A percentile compares a stretch with the other conserved stretches of the same genome.
phyloP scores from a whole-genome alignment of 1,140 invertebrate genomes.

The Patella vulgata region DNA sequence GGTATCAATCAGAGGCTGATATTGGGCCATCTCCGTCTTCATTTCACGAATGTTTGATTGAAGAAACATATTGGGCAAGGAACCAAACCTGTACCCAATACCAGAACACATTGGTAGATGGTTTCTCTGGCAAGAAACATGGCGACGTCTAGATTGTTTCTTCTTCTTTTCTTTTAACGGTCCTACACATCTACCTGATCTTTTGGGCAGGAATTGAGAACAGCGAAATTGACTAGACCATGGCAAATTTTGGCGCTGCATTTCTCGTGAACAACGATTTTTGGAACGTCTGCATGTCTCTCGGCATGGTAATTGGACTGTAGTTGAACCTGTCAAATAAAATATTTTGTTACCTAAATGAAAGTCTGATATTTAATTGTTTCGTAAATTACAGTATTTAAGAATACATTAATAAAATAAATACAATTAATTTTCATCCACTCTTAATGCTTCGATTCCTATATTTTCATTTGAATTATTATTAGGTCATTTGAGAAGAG shows the following conservation, averaged over 20 bases:
- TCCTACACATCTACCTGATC: constrained; percentile 16
- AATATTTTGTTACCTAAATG: no score
- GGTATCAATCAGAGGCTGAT: constrained; percentile 19
- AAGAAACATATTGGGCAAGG: constrained; percentile 37
- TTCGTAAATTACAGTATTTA: no score
- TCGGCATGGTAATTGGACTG: constrained; percentile 23
- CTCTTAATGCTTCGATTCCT: no score
- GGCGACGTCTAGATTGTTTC: constrained; percentile 13
- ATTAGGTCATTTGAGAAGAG: no score
- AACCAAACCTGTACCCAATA: constrained; percentile 29
- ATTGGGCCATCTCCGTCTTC: constrained; percentile 29
- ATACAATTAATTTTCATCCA: no score
- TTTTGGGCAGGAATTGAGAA: constrained; percentile 16
- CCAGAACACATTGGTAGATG: constrained; percentile 29
- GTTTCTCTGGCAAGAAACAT: constrained; percentile 29
- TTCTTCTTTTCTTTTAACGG: constrained; percentile 32
- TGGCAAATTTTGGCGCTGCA: constrained; percentile 17
- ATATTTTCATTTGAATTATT: no score
- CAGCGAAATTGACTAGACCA: constrained; percentile 29
- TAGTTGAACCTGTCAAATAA: no score
- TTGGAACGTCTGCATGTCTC: constrained; percentile 36
- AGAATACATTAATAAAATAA: no score
- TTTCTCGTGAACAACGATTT: constrained; percentile 16
- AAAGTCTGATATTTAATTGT: no score
- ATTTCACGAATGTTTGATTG: constrained; percentile 31